Percentiles rank a stretch among this genome's conserved stretches.
These are phyloP conservation scores for Megastigmus dorsalis DNA, from an alignment of 2,888 invertebrate genomes.

Conservation along the genomic window DNA sequence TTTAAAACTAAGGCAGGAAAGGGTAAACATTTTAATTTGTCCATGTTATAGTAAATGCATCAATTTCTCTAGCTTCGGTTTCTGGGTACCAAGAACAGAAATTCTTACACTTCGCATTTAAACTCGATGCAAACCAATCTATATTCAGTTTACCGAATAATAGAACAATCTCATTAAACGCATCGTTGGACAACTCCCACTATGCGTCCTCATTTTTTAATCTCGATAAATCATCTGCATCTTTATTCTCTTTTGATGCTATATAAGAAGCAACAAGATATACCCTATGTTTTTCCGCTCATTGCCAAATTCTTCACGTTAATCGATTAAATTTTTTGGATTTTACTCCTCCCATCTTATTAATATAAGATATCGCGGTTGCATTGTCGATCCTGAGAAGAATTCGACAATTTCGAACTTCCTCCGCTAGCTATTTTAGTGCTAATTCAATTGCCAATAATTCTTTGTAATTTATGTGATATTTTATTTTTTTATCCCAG, in stretches of 20 bases:
- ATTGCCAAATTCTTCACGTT: conserved; percentile 43
- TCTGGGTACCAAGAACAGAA: conserved; percentile 56
- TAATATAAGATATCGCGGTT: conserved; percentile 28
- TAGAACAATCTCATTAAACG: conserved; percentile 46
- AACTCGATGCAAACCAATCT: conserved; percentile 57
- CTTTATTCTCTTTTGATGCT: conserved; percentile 51
- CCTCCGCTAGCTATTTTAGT: conserved; percentile 2
- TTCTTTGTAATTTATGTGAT: conserved; percentile 5
- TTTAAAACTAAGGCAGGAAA: conserved; percentile 51
- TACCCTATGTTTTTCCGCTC: conserved; percentile 55
- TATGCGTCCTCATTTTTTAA: conserved; percentile 54
- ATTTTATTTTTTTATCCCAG: too few species aligned
- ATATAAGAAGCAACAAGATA: conserved; percentile 57
- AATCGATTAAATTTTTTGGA: conserved; percentile 17
- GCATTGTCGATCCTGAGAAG: conserved; percentile 25
- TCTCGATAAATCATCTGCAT: conserved; percentile 56
- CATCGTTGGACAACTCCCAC: conserved; percentile 52
- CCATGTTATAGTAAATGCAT: conserved; percentile 58
- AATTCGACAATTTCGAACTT: conserved; percentile 25
- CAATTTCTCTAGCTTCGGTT: conserved; percentile 48
- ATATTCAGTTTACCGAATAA: conserved; percentile 49
- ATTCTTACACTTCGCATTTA: conserved; percentile 56
- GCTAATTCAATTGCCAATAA: conserved; percentile 24
- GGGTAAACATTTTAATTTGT: conserved; percentile 55
- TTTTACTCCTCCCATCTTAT: conserved; percentile 35